Percentiles rank a stretch among this genome's conserved stretches.
These are phyloP conservation scores for Cyprinodon diabolis DNA, from an alignment of 2,797 vertebrate genomes.

Conservation along the genomic window DNA sequence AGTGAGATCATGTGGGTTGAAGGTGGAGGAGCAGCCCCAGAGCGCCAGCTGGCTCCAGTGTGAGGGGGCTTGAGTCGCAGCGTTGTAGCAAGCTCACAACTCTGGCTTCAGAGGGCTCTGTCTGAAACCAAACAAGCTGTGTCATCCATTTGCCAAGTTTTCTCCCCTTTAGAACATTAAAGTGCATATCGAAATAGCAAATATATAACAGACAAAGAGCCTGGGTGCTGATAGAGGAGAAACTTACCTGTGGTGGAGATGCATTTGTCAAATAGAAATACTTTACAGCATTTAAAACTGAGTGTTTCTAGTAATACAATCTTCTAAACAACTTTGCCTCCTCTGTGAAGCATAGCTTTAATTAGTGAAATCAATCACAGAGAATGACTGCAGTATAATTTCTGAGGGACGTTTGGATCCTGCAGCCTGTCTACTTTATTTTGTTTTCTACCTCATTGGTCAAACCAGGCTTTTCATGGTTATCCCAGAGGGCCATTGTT, in stretches of 20 bases:
- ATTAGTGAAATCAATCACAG: slow-evolving; percentile 56
- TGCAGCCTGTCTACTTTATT: slow-evolving; percentile 41
- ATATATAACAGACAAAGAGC: slow-evolving; percentile 7
- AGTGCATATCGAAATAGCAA: slow-evolving; percentile 17
- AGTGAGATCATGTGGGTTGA: slow-evolving; percentile 72
- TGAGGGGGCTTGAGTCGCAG: slow-evolving; percentile 46
- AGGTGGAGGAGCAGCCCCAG: slow-evolving; percentile 42
- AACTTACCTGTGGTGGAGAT: slow-evolving; percentile 56
- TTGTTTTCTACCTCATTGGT: slow-evolving; percentile 49
- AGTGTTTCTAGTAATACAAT: slow-evolving; percentile 52
- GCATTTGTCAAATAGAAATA: slow-evolving; percentile 62
- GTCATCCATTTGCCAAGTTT: slow-evolving; percentile 38
- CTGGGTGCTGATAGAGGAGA: slow-evolving; percentile 52
- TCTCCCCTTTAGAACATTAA: slow-evolving; percentile 22
- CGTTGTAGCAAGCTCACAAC: slow-evolving; percentile 34
- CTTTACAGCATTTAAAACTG: slow-evolving; percentile 55
- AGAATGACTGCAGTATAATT: slow-evolving; percentile 55
- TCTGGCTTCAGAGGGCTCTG: slow-evolving; percentile 18
- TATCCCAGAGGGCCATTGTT: slow-evolving; percentile 30
- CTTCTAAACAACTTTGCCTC: slow-evolving; percentile 10
- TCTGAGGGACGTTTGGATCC: slow-evolving; percentile 37
- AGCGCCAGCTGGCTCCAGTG: slow-evolving; percentile 47
- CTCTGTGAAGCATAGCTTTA: slow-evolving; percentile 58
- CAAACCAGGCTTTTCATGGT: slow-evolving; percentile 41
- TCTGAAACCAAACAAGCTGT: slow-evolving; percentile 15